Evolutionary conservation across 2,113 vertebrate genomes (phyloP).

Genomic region (Furnarius figulus): DNA sequence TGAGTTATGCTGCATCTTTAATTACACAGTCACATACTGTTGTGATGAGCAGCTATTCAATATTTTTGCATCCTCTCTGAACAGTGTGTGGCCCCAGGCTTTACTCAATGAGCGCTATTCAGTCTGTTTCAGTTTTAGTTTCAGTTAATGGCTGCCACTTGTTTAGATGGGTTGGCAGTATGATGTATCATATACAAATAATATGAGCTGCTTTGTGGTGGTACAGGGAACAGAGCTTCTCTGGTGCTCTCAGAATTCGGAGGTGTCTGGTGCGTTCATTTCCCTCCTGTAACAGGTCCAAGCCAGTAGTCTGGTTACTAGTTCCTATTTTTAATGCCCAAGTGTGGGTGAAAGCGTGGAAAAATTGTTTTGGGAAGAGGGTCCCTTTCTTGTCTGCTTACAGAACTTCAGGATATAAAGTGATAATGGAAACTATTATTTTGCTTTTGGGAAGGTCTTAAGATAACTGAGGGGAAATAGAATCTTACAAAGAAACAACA

Average conservation of each 20-base stretch:
- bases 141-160: not conserved
- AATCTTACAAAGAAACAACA: not conserved
- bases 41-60: not conserved
- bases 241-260: not conserved
- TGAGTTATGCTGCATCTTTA: constrained; percentile 3
- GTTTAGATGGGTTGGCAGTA: not conserved
- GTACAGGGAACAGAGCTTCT: not conserved
- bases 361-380: not conserved
- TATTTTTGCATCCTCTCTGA: constrained; percentile 11
- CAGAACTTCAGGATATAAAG: not conserved
- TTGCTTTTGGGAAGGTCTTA: not conserved
- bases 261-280: not conserved
- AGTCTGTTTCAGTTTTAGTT: not conserved
- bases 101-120: not conserved
- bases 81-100: not conserved
- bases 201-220: not conserved
- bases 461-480: not conserved
- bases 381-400: not conserved
- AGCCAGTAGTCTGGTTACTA: not conserved
- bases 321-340: not conserved
- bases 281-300: not conserved
- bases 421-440: not conserved
- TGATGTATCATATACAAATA: not conserved
- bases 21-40: not conserved
- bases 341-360: not conserved